Conservation (phyloP, 1,140 invertebrate species). For the Drosophila trapezifrons region DNA sequence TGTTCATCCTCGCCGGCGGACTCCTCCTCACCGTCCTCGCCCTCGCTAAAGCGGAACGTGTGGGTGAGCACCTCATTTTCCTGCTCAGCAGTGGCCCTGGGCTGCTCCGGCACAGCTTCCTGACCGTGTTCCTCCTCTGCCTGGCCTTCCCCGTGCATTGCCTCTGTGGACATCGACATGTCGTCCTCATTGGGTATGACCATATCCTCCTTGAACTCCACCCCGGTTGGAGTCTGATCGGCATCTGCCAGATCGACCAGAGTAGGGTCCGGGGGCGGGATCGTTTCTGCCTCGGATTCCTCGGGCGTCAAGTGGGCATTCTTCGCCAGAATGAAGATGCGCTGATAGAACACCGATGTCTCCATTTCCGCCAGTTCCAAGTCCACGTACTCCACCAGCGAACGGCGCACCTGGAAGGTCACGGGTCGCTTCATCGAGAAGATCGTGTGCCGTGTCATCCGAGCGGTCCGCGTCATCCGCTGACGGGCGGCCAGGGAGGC, state of each 20-base stretch:
- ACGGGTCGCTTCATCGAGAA: slow-evolving; percentile 46
- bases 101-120: background rate
- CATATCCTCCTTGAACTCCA: background rate
- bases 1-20: background rate
- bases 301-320: slow-evolving; percentile 40
- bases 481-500: slow-evolving; percentile 18
- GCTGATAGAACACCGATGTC: slow-evolving; percentile 73
- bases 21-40: background rate
- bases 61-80: slow-evolving; percentile 45
- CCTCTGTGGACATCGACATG: no score
- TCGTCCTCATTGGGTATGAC: background rate
- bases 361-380: slow-evolving; percentile 50
- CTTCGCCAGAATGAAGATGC: slow-evolving; percentile 73
- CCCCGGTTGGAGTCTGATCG: background rate
- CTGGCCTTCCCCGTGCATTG: background rate
- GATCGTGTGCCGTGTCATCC: slow-evolving; percentile 24
- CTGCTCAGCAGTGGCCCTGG: background rate
- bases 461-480: background rate
- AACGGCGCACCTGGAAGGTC: slow-evolving; percentile 61
- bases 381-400: slow-evolving; percentile 67
- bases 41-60: slow-evolving; percentile 48
- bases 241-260: background rate
- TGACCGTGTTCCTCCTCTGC: background rate
- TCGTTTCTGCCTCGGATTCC: background rate
- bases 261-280: background rate